These are phyloP conservation scores for Echinops telfairi DNA, from an alignment of 2,113 vertebrate species.

Conservation along the genomic window DNA sequence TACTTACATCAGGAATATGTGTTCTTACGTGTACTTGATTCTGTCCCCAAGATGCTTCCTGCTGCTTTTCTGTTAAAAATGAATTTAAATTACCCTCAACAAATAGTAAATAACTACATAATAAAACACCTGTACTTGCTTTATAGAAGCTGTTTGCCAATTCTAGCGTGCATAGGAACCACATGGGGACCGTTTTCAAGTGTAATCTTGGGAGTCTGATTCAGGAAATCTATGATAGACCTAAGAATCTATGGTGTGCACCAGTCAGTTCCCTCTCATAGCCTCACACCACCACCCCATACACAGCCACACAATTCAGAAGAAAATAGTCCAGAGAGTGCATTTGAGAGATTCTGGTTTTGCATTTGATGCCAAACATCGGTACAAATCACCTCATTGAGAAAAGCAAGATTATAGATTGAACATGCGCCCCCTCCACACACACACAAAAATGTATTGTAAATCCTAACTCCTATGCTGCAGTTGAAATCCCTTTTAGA, in stretches of 20 bases:
- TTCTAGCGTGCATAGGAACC: too few relatives aligned
- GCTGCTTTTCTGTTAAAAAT: too few relatives aligned
- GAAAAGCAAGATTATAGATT: background rate
- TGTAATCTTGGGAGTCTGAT: background rate
- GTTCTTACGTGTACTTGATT: too few relatives aligned
- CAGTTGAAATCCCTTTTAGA: too few relatives aligned
- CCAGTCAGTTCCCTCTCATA: background rate
- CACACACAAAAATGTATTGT: too few relatives aligned
- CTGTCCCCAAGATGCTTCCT: too few relatives aligned
- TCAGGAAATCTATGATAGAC: background rate
- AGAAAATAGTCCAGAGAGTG: background rate
- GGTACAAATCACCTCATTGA: background rate
- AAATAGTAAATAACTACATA: too few relatives aligned
- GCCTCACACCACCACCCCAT: fast-evolving
- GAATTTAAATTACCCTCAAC: too few relatives aligned
- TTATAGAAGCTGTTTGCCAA: too few relatives aligned
- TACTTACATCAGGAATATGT: too few relatives aligned
- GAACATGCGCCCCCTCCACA: background rate
- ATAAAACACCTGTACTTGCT: too few relatives aligned
- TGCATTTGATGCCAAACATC: background rate
- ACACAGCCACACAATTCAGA: background rate
- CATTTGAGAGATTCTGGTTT: background rate
- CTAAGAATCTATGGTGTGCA: background rate
- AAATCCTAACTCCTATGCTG: background rate
- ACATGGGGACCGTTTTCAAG: too few relatives aligned